phyloP scores from a whole-genome alignment of 2,888 invertebrate species.

The Chalcosyrphus nemorum region DNA sequence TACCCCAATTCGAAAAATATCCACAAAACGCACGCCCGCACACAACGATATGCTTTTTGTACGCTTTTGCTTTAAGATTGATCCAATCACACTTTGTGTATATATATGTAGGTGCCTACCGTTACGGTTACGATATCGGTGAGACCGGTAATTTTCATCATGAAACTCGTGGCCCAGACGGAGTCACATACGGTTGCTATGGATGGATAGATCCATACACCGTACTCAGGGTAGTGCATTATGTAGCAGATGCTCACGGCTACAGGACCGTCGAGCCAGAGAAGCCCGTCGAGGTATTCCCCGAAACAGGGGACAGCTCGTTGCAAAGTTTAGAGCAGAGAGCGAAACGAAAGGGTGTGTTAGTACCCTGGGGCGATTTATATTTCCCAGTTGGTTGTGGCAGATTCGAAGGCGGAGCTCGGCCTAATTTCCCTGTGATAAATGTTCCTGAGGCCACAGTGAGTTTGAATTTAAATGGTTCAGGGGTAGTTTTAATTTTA shows the following conservation, averaged over 20 bases:
- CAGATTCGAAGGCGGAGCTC: conserved; percentile 81
- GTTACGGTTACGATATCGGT: conserved; percentile 90
- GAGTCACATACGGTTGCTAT: conserved; percentile 91
- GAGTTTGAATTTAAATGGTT: conserved; percentile 26
- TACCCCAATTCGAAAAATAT: conserved; percentile 33
- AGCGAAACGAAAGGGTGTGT: conserved; percentile 78
- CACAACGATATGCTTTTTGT: conserved; percentile 54
- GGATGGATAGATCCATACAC: conserved; percentile 89
- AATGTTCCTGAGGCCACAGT: conserved; percentile 79
- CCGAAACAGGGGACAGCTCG: conserved; percentile 74
- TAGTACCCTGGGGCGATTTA: conserved; percentile 86
- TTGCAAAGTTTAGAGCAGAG: conserved; percentile 75
- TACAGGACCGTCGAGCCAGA: conserved; percentile 88
- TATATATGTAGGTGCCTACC: conserved; percentile 85
- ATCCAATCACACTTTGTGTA: conserved; percentile 68
- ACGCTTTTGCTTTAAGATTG: conserved; percentile 67
- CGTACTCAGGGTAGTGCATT: conserved; percentile 87
- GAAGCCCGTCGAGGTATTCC: conserved; percentile 86
- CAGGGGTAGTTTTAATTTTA: background rate
- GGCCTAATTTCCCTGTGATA: conserved; percentile 77
- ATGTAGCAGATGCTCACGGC: conserved; percentile 90
- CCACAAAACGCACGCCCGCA: conserved; percentile 53
- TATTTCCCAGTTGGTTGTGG: conserved; percentile 90
- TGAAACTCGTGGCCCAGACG: conserved; percentile 89
- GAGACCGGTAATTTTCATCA: conserved; percentile 91